Evolutionary conservation across 2,888 invertebrate species (phyloP).

Genomic region (Zygogramma bicolorata): DNA sequence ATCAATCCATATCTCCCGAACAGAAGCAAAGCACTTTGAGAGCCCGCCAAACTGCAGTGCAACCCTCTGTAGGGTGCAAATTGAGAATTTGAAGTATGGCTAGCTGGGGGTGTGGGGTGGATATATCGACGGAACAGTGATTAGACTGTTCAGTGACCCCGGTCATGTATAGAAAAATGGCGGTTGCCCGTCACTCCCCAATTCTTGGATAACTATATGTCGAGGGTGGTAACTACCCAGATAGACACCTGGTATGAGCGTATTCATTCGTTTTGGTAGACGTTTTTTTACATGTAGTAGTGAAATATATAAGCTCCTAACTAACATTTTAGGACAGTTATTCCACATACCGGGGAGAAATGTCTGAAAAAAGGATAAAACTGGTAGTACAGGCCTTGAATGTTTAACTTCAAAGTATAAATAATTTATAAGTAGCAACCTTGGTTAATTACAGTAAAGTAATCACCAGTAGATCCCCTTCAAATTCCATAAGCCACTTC

Average conservation of each 20-base stretch:
- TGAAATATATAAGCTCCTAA: too few species aligned
- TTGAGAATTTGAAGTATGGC: conserved; percentile 8
- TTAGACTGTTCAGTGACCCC: conserved; percentile 4
- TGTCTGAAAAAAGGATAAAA: too few species aligned
- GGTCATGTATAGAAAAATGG: conserved; percentile 6
- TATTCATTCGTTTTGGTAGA: background rate
- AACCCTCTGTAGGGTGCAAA: background rate
- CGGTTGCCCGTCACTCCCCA: background rate
- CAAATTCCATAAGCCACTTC: too few species aligned
- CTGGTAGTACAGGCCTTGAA: too few species aligned
- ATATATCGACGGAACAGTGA: background rate
- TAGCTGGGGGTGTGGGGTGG: conserved; percentile 6
- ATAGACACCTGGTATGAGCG: background rate
- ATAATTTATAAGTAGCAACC: too few species aligned
- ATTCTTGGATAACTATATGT: background rate
- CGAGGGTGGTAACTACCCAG: background rate
- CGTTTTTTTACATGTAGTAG: background rate
- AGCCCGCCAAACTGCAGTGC: background rate
- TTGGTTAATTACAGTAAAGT: too few species aligned
- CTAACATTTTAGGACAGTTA: too few species aligned
- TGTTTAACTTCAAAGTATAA: too few species aligned
- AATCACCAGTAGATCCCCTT: too few species aligned
- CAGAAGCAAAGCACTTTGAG: background rate
- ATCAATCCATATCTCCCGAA: background rate
- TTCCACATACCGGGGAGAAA: too few species aligned